A percentile compares a stretch with the other conserved stretches of the same genome.
Conservation (phyloP, 92 coral and sea anemone species). For the Zoanthus sansibaricus region DNA sequence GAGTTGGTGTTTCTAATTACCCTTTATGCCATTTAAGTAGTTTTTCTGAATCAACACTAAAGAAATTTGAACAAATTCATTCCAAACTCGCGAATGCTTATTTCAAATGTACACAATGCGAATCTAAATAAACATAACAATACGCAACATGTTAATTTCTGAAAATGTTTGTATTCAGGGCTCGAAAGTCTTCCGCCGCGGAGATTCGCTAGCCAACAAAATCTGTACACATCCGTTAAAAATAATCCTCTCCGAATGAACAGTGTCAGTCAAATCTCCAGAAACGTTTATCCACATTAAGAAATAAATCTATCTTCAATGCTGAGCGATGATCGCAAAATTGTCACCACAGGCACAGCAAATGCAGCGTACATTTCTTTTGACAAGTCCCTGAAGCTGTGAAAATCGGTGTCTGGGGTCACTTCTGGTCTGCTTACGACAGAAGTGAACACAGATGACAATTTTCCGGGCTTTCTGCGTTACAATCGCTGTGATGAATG, state of each 20-base stretch:
- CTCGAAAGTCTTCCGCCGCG: background rate
- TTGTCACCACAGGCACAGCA: background rate
- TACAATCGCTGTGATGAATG: background rate
- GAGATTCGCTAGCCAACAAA: background rate
- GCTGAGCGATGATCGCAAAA: background rate
- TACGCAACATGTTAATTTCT: conserved; percentile 23
- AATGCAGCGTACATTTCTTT: background rate
- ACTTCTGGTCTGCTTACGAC: background rate
- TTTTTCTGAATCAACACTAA: background rate
- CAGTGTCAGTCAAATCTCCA: conserved; percentile 15
- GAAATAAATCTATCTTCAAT: conserved; percentile 28
- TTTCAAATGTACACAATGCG: conserved; percentile 34
- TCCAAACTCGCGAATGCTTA: conserved; percentile 6
- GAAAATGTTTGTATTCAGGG: conserved; percentile 20
- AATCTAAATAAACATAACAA: conserved; percentile 14
- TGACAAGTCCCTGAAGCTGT: conserved; percentile 18
- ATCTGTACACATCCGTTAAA: background rate
- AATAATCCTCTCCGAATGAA: background rate
- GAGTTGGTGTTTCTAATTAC: background rate
- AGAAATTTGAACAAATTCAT: background rate
- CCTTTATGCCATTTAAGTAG: background rate
- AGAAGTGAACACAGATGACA: conserved; percentile 7
- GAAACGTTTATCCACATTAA: conserved; percentile 28
- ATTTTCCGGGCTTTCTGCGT: conserved; percentile 2
- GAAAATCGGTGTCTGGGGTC: conserved; percentile 4